These are phyloP conservation scores for Acanthurus leucopareius DNA, from an alignment of 2,797 vertebrate genomes.

Conservation along the genomic window DNA sequence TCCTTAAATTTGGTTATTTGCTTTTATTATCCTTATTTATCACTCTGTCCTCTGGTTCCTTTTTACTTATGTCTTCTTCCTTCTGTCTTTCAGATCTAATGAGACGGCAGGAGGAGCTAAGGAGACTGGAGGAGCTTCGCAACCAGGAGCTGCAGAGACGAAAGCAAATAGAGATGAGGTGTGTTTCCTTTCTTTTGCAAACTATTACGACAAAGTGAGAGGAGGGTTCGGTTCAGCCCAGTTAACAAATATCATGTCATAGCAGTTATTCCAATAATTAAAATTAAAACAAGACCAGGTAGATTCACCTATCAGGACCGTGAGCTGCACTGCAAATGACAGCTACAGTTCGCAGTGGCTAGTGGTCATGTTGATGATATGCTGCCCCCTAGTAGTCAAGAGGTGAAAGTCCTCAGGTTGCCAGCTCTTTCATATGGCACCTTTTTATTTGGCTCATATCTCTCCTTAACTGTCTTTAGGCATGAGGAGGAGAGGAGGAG, in stretches of 20 bases:
- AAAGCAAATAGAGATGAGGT: slow-evolving; percentile 98
- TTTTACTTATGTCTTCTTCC: not conserved
- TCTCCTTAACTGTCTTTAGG: slow-evolving; percentile 71
- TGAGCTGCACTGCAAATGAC: no score
- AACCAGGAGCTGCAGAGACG: slow-evolving; percentile 98
- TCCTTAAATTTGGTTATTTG: not conserved
- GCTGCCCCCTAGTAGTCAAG: no score
- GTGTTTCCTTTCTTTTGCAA: slow-evolving; percentile 28
- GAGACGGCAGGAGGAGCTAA: slow-evolving; percentile 96
- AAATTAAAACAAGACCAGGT: no score
- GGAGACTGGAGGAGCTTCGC: slow-evolving; percentile 95
- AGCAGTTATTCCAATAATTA: no score
- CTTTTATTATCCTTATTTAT: not conserved
- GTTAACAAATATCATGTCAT: no score
- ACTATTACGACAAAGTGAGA: not conserved
- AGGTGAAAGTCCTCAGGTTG: no score
- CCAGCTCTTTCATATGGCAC: no score
- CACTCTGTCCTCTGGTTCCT: not conserved
- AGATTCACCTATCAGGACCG: no score
- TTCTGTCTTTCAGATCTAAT: slow-evolving; percentile 90
- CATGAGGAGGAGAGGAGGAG: slow-evolving; percentile 96
- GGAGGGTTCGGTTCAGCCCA: no score
- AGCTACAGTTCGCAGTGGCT: no score
- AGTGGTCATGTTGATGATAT: no score
- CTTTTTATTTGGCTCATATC: not conserved